A percentile compares a stretch with the other conserved stretches of the same genome.
Evolutionary conservation across 2,888 invertebrate genomes (phyloP).

Genomic region (Mythimna impura): DNA sequence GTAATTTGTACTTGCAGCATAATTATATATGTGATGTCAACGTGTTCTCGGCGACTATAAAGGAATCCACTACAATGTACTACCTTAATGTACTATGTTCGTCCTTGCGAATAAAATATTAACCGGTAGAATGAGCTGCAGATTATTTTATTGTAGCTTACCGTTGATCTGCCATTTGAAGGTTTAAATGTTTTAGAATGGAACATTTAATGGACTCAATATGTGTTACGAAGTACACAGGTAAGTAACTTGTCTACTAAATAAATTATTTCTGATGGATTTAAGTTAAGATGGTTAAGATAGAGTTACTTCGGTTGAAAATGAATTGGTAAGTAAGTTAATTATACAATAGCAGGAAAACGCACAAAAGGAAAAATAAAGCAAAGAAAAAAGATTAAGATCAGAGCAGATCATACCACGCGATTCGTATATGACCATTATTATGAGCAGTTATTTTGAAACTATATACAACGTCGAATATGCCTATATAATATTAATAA

Average conservation of each 20-base stretch:
- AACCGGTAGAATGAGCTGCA: constrained; percentile 43
- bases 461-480: too few relatives aligned
- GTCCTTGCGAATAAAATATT: constrained; percentile 55
- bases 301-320: too few relatives aligned
- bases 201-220: constrained; percentile 20
- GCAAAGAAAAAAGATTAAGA: too few relatives aligned
- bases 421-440: too few relatives aligned
- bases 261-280: background rate
- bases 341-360: too few relatives aligned
- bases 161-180: constrained; percentile 59
- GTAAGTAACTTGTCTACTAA: too few relatives aligned
- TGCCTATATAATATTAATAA: too few relatives aligned
- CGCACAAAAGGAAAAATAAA: too few relatives aligned
- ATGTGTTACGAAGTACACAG: background rate
- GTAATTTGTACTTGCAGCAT: constrained; percentile 53
- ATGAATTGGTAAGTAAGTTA: too few relatives aligned
- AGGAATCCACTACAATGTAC: constrained; percentile 4
- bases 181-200: constrained; percentile 47
- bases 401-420: too few relatives aligned
- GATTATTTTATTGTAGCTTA: constrained; percentile 55
- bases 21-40: constrained; percentile 38
- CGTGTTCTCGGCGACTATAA: constrained; percentile 29
- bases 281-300: constrained; percentile 1
- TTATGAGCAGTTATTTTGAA: too few relatives aligned
- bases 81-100: constrained; percentile 23